Percentiles rank a stretch among this genome's conserved stretches.
Evolutionary conservation across 2,113 vertebrate species (phyloP).

Genomic region (Charina bottae): DNA sequence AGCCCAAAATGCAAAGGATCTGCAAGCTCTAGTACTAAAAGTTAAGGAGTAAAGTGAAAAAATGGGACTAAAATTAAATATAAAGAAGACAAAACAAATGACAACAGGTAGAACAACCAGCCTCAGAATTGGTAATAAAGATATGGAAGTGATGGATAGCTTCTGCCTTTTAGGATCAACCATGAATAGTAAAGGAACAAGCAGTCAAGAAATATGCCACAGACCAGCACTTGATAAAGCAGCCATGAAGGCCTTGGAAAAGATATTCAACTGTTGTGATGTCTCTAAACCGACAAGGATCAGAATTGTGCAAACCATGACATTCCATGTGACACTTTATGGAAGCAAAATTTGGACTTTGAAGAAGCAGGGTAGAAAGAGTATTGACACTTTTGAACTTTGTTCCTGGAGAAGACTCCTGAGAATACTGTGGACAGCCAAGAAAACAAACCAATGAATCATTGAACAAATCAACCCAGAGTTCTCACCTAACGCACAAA

Average conservation of each 20-base stretch:
- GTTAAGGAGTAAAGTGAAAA: neutral
- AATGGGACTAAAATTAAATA: neutral
- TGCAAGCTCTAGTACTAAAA: neutral
- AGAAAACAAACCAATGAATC: neutral
- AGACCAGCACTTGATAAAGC: neutral
- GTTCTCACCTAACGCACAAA: too few relatives aligned
- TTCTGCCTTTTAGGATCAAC: neutral
- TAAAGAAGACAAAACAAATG: neutral
- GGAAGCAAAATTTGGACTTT: neutral
- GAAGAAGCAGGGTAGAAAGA: neutral
- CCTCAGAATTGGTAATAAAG: neutral
- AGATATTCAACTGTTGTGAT: neutral
- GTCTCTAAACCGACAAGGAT: neutral
- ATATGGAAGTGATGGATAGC: neutral
- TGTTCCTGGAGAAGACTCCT: neutral
- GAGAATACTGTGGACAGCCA: neutral
- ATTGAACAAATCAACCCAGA: neutral
- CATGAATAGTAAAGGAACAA: neutral
- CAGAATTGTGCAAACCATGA: neutral
- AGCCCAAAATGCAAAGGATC: neutral
- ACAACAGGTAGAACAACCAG: neutral
- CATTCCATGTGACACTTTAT: neutral
- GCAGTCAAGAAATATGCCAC: neutral
- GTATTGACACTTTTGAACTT: neutral
- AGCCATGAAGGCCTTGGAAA: neutral